Base-by-base conservation (phyloP, 2,888 invertebrate genomes). In the Neria commutata region DNA sequence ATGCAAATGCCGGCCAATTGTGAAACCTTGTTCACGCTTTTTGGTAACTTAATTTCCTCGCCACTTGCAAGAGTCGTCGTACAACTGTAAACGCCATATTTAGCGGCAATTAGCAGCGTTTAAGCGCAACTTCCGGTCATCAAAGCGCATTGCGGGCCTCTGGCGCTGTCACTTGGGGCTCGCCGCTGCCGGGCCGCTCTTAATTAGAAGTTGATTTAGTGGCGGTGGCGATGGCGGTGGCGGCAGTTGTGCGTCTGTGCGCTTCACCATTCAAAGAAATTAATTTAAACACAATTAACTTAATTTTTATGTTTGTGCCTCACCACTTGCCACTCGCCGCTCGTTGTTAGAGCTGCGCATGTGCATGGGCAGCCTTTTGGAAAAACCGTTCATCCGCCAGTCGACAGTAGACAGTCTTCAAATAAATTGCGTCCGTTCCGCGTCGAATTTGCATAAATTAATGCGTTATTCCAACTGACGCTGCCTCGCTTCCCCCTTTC, bases 91-190 rank as follows among this genome's bases (percentile, higher is more conserved):
- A 21, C 54, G 34, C 60, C 42, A 42, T 52, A 54, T 65, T 60
- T 51, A 57, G 49, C n/a, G 25, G 17, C 55, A 65, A 65, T 65
- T 64, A 64, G 49, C 58, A 60, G 61, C 62, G 60, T 61, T 66
- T 66, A 64, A 59, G 61, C 62, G 59, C 19, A 58, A 65, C 61
- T 65, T 67, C 67, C 67, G 63, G 46, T 54, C 14, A 42, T 16
- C 23, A 51, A 58, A 33, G 5, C 19, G 37, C 37, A n/a, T n/a
- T n/a, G n/a, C n/a, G n/a, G n/a, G n/a, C n/a, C n/a, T n/a, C n/a
- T n/a, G n/a, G n/a, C n/a, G n/a, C n/a, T n/a, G n/a, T n/a, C n/a
- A n/a, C n/a, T n/a, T n/a, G n/a, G n/a, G n/a, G n/a, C n/a, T n/a
- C n/a, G n/a, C n/a, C n/a, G n/a, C n/a, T n/a, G n/a, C n/a, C 14